A percentile compares a stretch with the other conserved stretches of the same genome.
These are phyloP conservation scores for Panagrolaimus sp. DNA, from an alignment of 1,140 invertebrate species.

Conservation along the genomic window DNA sequence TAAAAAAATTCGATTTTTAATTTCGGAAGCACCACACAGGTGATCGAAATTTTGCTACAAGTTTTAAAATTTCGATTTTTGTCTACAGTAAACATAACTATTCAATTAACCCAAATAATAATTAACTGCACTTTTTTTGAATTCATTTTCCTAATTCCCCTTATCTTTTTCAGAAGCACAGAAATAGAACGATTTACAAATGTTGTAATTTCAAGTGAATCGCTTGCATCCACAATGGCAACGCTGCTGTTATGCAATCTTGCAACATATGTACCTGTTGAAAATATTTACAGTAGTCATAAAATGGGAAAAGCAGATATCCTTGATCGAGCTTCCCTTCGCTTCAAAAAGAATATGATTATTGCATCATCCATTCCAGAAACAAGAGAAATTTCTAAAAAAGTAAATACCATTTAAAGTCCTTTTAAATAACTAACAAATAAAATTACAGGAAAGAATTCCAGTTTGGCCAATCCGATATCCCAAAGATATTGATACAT, in stretches of 20 bases:
- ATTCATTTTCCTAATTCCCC: background rate
- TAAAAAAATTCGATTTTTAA: too few species aligned
- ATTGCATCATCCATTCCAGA: constrained; percentile 14
- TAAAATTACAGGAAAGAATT: constrained; percentile 19
- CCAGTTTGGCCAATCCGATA: constrained; percentile 11
- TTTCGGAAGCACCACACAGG: too few species aligned
- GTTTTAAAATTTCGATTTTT: too few species aligned
- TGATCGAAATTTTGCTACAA: too few species aligned
- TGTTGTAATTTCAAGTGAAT: constrained; percentile 17
- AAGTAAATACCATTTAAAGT: background rate
- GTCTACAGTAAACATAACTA: too few species aligned
- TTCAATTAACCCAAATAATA: too few species aligned
- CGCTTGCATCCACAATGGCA: constrained; percentile 14
- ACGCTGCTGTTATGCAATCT: constrained; percentile 12
- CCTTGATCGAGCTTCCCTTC: constrained; percentile 12
- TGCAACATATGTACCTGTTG: constrained; percentile 10
- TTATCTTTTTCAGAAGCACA: background rate
- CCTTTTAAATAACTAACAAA: too few species aligned
- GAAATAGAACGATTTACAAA: constrained; percentile 14
- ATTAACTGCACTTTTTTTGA: background rate
- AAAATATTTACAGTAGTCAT: constrained; percentile 20
- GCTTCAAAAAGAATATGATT: constrained; percentile 17
- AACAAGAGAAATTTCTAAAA: background rate
- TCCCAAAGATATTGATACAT: background rate
- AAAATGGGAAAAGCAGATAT: constrained; percentile 13